Percentiles rank a stretch among this genome's conserved stretches.
Conservation (phyloP, 23 tunicate species). For the Halocynthia aurantium region DNA sequence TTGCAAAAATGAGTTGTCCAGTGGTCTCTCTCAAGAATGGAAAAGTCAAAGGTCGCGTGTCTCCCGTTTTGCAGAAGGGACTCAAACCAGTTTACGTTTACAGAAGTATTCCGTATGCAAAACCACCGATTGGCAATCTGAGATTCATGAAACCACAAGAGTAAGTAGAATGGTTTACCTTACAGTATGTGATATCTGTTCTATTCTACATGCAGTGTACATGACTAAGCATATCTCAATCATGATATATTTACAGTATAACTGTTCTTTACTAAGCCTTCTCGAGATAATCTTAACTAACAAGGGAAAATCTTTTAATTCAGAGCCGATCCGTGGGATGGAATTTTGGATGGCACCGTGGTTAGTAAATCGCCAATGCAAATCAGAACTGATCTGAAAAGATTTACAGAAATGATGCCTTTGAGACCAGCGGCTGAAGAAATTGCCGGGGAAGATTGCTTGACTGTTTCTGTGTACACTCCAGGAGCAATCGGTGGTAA, state of each 20-base stretch:
- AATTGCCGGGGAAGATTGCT: conserved; percentile 36
- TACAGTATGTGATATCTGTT: too few species aligned
- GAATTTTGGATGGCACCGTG: conserved; percentile 8
- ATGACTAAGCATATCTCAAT: too few species aligned
- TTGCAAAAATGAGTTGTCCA: not conserved
- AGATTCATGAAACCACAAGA: not conserved
- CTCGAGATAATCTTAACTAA: too few species aligned
- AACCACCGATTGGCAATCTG: not conserved
- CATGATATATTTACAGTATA: too few species aligned
- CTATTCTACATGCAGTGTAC: too few species aligned
- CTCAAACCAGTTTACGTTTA: not conserved
- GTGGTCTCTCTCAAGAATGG: not conserved
- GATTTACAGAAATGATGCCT: not conserved
- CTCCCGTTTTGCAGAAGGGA: not conserved
- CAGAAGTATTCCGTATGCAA: conserved; percentile 3
- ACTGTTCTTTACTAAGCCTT: too few species aligned
- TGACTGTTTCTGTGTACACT: conserved; percentile 38
- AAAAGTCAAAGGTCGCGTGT: not conserved
- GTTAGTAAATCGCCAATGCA: conserved; percentile 21
- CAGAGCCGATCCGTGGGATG: conserved; percentile 41
- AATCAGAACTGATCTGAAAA: not conserved
- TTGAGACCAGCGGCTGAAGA: conserved; percentile 3
- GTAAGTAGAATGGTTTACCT: not conserved
- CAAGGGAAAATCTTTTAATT: not conserved
- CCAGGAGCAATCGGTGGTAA: not conserved